Conservation (phyloP, 2,888 invertebrate genomes). For the Noctuana brunneofusca region DNA sequence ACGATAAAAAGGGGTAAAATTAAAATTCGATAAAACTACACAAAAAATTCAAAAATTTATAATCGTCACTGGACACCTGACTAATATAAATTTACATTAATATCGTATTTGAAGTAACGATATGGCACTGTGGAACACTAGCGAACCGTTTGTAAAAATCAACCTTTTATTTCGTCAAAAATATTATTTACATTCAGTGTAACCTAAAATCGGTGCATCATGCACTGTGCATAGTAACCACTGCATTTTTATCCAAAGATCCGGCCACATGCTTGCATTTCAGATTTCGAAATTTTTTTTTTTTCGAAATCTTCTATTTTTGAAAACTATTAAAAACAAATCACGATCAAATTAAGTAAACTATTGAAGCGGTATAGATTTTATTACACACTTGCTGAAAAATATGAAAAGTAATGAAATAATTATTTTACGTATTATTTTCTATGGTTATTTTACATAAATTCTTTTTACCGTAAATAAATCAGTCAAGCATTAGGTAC, state of each 20-base stretch:
- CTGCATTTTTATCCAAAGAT: neutral
- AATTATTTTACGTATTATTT: no score
- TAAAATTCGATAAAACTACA: constrained; percentile 19
- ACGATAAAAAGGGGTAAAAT: constrained; percentile 14
- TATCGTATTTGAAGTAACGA: constrained; percentile 31
- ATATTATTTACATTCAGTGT: neutral
- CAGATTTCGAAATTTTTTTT: no score
- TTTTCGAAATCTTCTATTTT: no score
- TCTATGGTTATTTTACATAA: no score
- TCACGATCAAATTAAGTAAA: no score
- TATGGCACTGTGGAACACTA: constrained; percentile 33
- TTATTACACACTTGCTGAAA: no score
- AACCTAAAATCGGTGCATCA: neutral
- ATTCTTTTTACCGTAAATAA: neutral
- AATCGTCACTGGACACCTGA: constrained; percentile 15
- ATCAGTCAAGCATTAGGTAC: neutral
- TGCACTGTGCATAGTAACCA: neutral
- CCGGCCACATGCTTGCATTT: neutral
- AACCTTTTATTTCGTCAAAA: neutral
- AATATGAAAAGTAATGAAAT: no score
- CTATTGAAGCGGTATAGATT: no score
- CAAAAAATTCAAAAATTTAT: constrained; percentile 16
- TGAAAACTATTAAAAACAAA: no score
- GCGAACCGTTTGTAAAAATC: constrained; percentile 17
- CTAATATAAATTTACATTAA: constrained; percentile 28